Conservation (phyloP, 2,113 vertebrate species). For the Turnix velox region DNA sequence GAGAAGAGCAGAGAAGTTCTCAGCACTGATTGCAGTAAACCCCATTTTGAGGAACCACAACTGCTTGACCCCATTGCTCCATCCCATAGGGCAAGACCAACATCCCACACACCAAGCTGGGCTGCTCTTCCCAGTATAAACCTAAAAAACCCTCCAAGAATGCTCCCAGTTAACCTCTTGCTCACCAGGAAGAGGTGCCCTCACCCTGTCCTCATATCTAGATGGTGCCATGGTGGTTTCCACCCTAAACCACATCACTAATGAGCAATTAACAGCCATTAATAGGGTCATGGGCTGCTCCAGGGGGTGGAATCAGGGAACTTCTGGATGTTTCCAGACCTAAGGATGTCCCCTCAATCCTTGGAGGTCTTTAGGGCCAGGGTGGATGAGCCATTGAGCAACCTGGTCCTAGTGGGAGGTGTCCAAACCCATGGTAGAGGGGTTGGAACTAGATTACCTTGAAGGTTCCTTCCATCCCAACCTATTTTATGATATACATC, state of each 20-base stretch:
- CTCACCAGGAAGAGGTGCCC: background rate
- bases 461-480: no score
- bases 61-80: fast-evolving
- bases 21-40: background rate
- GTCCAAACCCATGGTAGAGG: fast-evolving
- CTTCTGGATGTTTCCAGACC: fast-evolving
- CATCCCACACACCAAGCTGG: background rate
- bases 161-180: background rate
- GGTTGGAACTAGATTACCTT: no score
- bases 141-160: background rate
- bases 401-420: no score
- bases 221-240: background rate
- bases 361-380: no score
- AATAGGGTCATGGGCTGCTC: fast-evolving
- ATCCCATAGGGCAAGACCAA: background rate
- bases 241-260: background rate
- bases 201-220: background rate
- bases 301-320: background rate
- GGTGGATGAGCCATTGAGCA: no score
- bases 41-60: background rate
- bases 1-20: fast-evolving
- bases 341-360: no score
- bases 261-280: background rate
- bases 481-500: no score
- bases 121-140: background rate